Evolutionary conservation across 1,140 invertebrate species (phyloP), one percentile per base, ranked within the genome.

Genomic region (Ostrea denselamellosa): DNA sequence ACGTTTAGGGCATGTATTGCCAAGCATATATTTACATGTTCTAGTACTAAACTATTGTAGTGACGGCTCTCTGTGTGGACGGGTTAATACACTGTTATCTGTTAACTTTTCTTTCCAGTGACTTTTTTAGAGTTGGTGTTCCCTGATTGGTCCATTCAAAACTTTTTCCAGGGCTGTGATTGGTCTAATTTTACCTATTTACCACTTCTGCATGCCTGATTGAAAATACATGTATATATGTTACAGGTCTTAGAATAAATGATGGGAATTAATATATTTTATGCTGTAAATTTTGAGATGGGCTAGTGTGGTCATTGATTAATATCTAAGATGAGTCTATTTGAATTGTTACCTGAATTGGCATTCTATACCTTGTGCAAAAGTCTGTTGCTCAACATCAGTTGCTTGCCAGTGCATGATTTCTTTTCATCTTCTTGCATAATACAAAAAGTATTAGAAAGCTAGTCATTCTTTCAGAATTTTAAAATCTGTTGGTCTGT

Each of bases 191-290:
- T 77, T 17, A 62, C 83, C 83, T 85, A 85, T 85, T 85, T 85
- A 85, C 83, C 83, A 85, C 83, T 85, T 85, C 83, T 85, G 83
- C 83, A 85, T 85, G 83, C 53, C 83, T 58, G 83, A 85, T 58
- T 85, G 51, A 83, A n/a, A 83, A 62, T 19, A 62, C 34, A 62
- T 19, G 22, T 19, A 77, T 34, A 77, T 77, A 25, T 77, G 22
- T 77, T 77, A 77, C 68, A 77, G 14, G 25, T 77, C 68, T 5
- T 28, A 77, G 68, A 34, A 28, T 77, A 28, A 77, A 28, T 77
- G 68, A 28, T 77, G 28, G 68, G 68, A 12, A 62, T 34, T 34
- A 14, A 77, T 5, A 28, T 28, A 12, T 25, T 14, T 10, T 34
- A 77, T 25, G 28, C 28, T 25, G 68, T 77, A 28, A 77, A 28